Percentiles rank a stretch among this genome's conserved stretches.
phyloP scores from a whole-genome alignment of 2,888 invertebrate species.

The Metellina segmentata region DNA sequence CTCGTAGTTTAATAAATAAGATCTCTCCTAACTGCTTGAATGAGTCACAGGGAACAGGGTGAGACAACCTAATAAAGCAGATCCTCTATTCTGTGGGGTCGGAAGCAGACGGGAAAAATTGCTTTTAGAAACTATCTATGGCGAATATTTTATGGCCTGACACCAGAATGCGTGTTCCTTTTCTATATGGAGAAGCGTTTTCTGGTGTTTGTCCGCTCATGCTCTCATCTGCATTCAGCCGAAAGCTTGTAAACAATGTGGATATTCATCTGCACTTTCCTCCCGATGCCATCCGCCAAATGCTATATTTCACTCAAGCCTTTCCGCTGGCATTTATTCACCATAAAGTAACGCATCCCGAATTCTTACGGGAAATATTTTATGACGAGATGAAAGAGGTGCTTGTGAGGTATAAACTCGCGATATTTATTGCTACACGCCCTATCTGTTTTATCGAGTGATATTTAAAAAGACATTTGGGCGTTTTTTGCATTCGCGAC shows the following conservation, averaged over 20 bases:
- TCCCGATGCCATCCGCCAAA: neutral
- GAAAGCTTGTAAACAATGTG: conserved; percentile 22
- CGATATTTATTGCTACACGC: conserved; percentile 24
- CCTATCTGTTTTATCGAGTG: neutral
- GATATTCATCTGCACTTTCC: neutral
- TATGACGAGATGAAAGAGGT: conserved; percentile 42
- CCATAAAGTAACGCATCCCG: conserved; percentile 42
- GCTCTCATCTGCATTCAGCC: conserved; percentile 4
- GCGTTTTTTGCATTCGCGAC: neutral
- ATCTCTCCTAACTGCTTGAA: conserved; percentile 51
- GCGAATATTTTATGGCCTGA: neutral
- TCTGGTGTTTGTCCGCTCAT: neutral
- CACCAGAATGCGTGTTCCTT: neutral
- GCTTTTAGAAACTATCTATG: conserved; percentile 30
- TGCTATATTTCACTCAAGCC: conserved; percentile 21
- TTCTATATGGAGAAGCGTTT: neutral
- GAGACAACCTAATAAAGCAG: conserved; percentile 48
- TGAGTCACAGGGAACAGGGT: conserved; percentile 40
- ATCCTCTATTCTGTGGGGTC: conserved; percentile 16
- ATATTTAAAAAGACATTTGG: conserved; percentile 2
- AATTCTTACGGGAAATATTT: conserved; percentile 54
- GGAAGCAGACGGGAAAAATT: conserved; percentile 39
- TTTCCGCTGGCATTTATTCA: conserved; percentile 42
- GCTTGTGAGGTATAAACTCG: conserved; percentile 11
- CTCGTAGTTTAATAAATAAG: conserved; percentile 46